Evolutionary conservation across 2,113 vertebrate genomes (phyloP).

Genomic region (Sorex araneus): DNA sequence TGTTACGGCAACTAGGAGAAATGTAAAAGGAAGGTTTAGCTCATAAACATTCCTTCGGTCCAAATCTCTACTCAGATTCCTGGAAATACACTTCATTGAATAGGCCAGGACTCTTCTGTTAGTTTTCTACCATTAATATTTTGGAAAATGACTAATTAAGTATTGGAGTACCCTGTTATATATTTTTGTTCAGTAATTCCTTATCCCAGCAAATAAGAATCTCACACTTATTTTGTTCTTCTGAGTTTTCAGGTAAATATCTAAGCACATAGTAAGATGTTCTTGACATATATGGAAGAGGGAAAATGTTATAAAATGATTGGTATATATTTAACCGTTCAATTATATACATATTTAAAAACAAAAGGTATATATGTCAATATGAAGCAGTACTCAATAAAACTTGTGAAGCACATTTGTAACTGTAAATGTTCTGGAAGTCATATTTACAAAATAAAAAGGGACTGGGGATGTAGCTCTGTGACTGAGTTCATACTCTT

Average conservation of each 20-base stretch:
- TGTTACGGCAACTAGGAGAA: not conserved
- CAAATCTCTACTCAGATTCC: not conserved
- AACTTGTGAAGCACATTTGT: not conserved
- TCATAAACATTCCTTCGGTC: not conserved
- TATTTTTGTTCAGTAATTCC: not conserved
- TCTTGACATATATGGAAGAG: slow-evolving; percentile 6
- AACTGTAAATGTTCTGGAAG: too few relatives aligned
- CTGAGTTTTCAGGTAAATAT: not conserved
- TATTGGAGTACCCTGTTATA: not conserved
- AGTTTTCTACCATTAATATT: not conserved
- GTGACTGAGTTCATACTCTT: too few relatives aligned
- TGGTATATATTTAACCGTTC: not conserved
- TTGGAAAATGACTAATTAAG: not conserved
- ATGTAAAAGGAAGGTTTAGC: not conserved
- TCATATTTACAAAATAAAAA: too few relatives aligned
- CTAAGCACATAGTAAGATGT: not conserved
- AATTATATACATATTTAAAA: not conserved
- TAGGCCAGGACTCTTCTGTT: not conserved
- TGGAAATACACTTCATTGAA: not conserved
- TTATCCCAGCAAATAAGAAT: not conserved
- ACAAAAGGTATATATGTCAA: slow-evolving; percentile 14
- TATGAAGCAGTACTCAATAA: not conserved
- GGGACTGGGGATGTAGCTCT: too few relatives aligned
- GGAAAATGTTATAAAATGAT: not conserved
- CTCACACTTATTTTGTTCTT: slow-evolving; percentile 15